These are phyloP conservation scores for Anagrus nilaparvatae DNA, from an alignment of 1,140 invertebrate genomes.

Conservation along the genomic window DNA sequence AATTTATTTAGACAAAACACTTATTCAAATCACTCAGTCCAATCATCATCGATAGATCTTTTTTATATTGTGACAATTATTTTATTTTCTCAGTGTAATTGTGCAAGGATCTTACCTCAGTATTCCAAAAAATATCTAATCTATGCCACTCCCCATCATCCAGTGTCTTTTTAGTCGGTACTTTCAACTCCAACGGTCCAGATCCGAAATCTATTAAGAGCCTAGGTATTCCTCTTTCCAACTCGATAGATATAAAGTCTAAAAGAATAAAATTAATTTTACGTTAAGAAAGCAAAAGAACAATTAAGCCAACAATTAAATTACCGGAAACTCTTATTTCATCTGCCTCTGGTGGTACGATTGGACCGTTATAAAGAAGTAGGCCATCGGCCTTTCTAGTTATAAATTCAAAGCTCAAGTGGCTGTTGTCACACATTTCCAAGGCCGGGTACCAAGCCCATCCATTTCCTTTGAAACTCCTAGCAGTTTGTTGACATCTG, in stretches of 20 bases:
- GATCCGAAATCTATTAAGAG: conserved; percentile 92
- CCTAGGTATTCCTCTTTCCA: conserved; percentile 81
- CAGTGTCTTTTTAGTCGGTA: conserved; percentile 76
- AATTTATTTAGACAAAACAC: not conserved
- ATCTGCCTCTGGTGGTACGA: conserved; percentile 80
- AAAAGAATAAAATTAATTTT: conserved; percentile 14
- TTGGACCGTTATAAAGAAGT: conserved; percentile 94
- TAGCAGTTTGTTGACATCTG: conserved; percentile 88
- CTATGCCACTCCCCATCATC: conserved; percentile 95
- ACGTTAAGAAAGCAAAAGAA: not conserved
- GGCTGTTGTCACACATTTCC: conserved; percentile 91
- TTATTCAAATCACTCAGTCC: not conserved
- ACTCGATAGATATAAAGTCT: conserved; percentile 89
- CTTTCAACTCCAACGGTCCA: conserved; percentile 77
- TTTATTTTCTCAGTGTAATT: not conserved
- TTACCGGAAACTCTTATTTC: conserved; percentile 73
- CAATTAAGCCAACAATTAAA: not conserved
- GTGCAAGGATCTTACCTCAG: conserved; percentile 49
- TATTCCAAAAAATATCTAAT: conserved; percentile 91
- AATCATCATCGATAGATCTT: conserved; percentile 1
- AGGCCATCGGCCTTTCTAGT: conserved; percentile 83
- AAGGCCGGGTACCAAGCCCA: conserved; percentile 94
- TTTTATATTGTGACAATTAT: not conserved
- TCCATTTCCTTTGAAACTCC: conserved; percentile 84
- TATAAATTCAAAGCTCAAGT: conserved; percentile 90